Evolutionary conservation across 2,113 vertebrate genomes (phyloP).

Genomic region (Paedocypris sp.): DNA sequence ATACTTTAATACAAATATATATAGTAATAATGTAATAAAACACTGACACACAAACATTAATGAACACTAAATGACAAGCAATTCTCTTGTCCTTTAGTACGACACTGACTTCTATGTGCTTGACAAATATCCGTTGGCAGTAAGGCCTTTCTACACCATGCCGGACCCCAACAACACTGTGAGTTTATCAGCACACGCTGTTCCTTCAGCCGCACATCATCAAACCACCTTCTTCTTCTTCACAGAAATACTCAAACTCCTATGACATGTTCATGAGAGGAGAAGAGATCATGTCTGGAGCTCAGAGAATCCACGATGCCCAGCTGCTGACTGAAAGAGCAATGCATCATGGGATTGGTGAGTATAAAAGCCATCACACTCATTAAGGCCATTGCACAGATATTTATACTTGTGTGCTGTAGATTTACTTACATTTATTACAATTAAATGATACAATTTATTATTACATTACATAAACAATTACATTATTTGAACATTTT

Average conservation of each 20-base stretch:
- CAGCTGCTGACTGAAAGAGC: conserved; percentile 88
- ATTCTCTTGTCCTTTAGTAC: conserved; percentile 76
- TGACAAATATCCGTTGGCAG: conserved; percentile 95
- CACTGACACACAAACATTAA: too few relatives aligned
- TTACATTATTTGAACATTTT: too few relatives aligned
- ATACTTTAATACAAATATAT: too few relatives aligned
- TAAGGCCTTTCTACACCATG: conserved; percentile 98
- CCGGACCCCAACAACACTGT: conserved; percentile 83
- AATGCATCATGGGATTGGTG: conserved; percentile 83
- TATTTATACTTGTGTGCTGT: too few relatives aligned
- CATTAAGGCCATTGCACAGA: too few relatives aligned
- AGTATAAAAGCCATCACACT: too few relatives aligned
- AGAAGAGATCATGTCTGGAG: conserved; percentile 95
- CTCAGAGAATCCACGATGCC: conserved; percentile 90
- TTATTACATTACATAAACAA: too few relatives aligned
- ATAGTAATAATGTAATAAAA: too few relatives aligned
- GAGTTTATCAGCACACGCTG: conserved; percentile 47
- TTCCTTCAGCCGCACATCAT: not conserved
- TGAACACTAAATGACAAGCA: too few relatives aligned
- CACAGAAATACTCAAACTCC: conserved; percentile 93
- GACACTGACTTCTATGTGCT: conserved; percentile 98
- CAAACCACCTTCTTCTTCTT: not conserved
- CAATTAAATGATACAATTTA: too few relatives aligned
- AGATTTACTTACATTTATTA: too few relatives aligned
- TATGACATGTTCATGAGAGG: conserved; percentile 99